Conservation (phyloP, 2,797 vertebrate genomes). For the Rhabdomys pumilio region DNA sequence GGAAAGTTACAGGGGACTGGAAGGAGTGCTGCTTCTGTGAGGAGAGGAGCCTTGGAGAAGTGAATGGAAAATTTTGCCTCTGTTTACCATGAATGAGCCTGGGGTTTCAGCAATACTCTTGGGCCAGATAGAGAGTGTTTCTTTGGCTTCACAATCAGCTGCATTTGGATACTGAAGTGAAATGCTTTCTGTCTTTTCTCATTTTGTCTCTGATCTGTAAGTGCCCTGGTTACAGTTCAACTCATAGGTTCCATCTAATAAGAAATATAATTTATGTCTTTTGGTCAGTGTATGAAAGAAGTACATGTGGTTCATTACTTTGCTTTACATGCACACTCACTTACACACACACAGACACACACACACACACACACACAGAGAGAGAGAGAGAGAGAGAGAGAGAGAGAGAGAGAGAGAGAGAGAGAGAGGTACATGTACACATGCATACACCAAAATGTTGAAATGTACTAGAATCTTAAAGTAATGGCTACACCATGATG, state of each 20-base stretch:
- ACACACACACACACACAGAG: neutral
- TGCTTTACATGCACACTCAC: neutral
- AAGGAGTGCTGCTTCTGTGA: neutral
- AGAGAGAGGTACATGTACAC: too few species aligned
- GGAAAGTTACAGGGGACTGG: conserved; percentile 24
- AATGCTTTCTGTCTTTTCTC: conserved; percentile 65
- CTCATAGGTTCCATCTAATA: conserved; percentile 43
- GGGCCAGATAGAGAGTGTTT: conserved; percentile 74
- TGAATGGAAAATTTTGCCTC: conserved; percentile 83
- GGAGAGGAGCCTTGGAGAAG: conserved; percentile 74
- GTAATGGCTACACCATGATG: neutral
- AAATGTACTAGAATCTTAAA: neutral
- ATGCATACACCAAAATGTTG: neutral
- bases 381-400: too few species aligned
- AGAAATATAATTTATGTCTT: conserved; percentile 66
- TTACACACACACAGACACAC: neutral
- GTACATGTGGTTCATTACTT: neutral
- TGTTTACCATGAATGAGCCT: conserved; percentile 84
- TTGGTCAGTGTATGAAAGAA: neutral
- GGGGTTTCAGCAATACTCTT: conserved; percentile 76
- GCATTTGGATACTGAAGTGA: conserved; percentile 74
- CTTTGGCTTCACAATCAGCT: conserved; percentile 61
- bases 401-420: too few species aligned
- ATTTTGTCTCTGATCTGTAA: conserved; percentile 64
- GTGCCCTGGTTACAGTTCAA: conserved; percentile 57